A percentile compares a stretch with the other conserved stretches of the same genome.
phyloP scores from a whole-genome alignment of 1,140 invertebrate genomes.

The Mamestra configurata region DNA sequence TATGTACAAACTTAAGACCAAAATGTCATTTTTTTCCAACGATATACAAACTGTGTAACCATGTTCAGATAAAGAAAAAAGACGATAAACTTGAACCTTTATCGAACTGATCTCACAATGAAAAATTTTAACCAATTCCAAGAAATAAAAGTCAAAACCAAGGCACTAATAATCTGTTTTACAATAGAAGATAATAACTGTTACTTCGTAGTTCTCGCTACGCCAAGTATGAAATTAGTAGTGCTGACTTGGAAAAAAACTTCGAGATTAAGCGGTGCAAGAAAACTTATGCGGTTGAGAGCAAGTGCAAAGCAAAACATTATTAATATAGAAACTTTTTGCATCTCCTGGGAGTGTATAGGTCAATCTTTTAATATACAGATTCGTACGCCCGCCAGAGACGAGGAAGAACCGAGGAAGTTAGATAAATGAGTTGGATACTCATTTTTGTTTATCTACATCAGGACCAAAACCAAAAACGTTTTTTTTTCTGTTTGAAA shows the following conservation, averaged over 20 bases:
- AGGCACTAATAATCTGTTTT: neutral
- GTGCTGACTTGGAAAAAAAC: conserved; percentile 24
- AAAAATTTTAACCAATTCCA: neutral
- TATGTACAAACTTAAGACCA: too few species aligned
- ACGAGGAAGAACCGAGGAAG: too few species aligned
- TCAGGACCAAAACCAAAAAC: too few species aligned
- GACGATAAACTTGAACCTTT: too few species aligned
- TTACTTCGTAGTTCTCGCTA: neutral
- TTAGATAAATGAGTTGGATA: too few species aligned
- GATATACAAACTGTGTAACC: too few species aligned
- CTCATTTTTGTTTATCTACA: too few species aligned
- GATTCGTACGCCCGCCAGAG: neutral
- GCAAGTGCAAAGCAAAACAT: neutral
- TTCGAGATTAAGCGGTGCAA: conserved; percentile 25
- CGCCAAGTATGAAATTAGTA: conserved; percentile 10
- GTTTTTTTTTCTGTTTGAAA: too few species aligned
- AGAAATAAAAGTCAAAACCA: neutral
- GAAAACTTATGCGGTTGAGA: conserved; percentile 25
- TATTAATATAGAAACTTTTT: conserved; percentile 7
- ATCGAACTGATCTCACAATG: too few species aligned
- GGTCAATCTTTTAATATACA: neutral
- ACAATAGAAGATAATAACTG: conserved; percentile 9
- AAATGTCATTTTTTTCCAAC: too few species aligned
- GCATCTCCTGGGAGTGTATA: neutral
- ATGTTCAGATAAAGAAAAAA: too few species aligned